A percentile compares a stretch with the other conserved stretches of the same genome.
These are phyloP conservation scores for Drepanosiphum platanoidis DNA, from an alignment of 2,888 invertebrate species.

Conservation along the genomic window DNA sequence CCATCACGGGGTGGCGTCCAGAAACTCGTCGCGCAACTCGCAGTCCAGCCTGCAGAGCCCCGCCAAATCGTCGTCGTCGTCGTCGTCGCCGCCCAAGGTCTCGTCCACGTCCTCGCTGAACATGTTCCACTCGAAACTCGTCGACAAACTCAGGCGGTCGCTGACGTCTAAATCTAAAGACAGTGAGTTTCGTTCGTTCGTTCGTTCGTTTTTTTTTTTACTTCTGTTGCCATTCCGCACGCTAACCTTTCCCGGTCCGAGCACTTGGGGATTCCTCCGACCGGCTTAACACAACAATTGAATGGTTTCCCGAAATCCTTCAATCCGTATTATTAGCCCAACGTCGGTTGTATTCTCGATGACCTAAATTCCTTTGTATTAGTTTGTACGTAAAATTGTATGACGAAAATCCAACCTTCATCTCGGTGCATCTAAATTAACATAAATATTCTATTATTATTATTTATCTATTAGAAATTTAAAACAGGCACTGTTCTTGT, in stretches of 20 bases:
- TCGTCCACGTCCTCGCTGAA: slow-evolving; percentile 74
- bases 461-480: neutral
- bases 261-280: too few relatives aligned
- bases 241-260: too few relatives aligned
- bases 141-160: slow-evolving; percentile 81
- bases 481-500: slow-evolving; percentile 13
- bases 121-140: slow-evolving; percentile 82
- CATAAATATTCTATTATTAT: neutral
- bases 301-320: too few relatives aligned
- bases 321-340: neutral
- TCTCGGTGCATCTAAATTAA: neutral
- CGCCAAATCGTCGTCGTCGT: slow-evolving; percentile 69
- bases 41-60: slow-evolving; percentile 75
- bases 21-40: slow-evolving; percentile 74
- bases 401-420: neutral
- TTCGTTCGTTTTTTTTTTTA: too few relatives aligned
- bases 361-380: slow-evolving; percentile 14
- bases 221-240: too few relatives aligned
- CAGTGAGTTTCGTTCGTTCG: slow-evolving; percentile 40
- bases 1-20: slow-evolving; percentile 72
- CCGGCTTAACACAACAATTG: too few relatives aligned
- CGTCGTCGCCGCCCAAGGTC: slow-evolving; percentile 71
- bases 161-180: slow-evolving; percentile 67
- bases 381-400: neutral
- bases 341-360: neutral